Evolutionary conservation across 2,113 vertebrate genomes (phyloP).

Genomic region (Upupa epops): DNA sequence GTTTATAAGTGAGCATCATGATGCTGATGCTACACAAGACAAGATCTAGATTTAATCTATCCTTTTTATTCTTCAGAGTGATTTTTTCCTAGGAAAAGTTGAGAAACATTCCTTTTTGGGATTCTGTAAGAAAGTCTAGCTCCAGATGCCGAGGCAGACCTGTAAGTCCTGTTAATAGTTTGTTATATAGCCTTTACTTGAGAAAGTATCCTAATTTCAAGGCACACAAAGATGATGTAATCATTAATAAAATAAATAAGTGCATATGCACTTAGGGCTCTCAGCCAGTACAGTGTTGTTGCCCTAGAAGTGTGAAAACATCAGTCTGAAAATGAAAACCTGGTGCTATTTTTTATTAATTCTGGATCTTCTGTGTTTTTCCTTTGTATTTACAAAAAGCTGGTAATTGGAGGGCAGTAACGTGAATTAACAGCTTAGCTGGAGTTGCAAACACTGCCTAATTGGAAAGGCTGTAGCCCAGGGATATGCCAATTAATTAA

Average conservation of each 20-base stretch:
- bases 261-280: neutral
- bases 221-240: neutral
- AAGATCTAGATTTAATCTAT: neutral
- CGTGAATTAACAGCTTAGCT: constrained; percentile 1
- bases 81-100: neutral
- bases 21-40: neutral
- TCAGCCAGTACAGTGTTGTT: neutral
- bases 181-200: neutral
- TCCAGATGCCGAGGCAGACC: neutral
- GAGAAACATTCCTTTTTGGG: neutral
- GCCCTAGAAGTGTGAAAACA: neutral
- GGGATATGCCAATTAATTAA: neutral
- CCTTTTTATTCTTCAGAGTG: neutral
- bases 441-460: neutral
- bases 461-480: neutral
- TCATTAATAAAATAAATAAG: neutral
- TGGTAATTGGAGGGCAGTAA: neutral
- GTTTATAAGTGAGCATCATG: neutral
- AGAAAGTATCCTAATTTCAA: constrained; percentile 10
- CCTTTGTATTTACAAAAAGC: neutral
- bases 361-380: neutral
- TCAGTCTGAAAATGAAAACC: neutral
- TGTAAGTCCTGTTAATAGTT: neutral
- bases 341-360: constrained; percentile 5
- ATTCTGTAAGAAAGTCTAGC: neutral